Percentiles rank a stretch among this genome's conserved stretches.
Evolutionary conservation across 2,797 vertebrate species (phyloP).

Genomic region (Sphenodon punctatus): DNA sequence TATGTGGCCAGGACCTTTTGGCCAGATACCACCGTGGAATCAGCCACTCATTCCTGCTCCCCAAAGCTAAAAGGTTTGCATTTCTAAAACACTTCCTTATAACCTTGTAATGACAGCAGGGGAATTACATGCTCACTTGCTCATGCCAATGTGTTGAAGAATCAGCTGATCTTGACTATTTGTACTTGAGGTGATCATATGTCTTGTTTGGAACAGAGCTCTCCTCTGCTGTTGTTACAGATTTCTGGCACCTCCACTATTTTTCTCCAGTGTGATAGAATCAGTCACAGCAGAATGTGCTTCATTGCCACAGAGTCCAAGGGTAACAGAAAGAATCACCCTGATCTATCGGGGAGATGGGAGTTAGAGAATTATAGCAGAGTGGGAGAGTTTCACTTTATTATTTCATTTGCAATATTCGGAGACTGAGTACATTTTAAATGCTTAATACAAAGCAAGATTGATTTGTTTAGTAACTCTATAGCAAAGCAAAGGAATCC

Average conservation of each 20-base stretch:
- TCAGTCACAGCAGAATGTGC: background rate
- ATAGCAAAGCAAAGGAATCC: background rate
- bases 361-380: background rate
- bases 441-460: background rate
- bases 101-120: background rate
- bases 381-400: background rate
- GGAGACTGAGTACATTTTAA: background rate
- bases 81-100: constrained; percentile 10
- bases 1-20: constrained; percentile 13
- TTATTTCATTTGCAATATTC: background rate
- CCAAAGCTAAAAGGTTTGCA: background rate
- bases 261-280: background rate
- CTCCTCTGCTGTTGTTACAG: background rate
- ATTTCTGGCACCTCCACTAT: background rate
- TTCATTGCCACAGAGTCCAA: background rate
- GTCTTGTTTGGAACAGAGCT: constrained; percentile 3
- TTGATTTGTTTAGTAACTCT: background rate
- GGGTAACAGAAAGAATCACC: background rate
- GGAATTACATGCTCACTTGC: background rate
- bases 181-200: constrained; percentile 14
- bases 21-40: constrained; percentile 6
- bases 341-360: background rate
- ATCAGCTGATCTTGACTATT: constrained; percentile 9
- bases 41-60: background rate
- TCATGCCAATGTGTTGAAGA: constrained; percentile 24